These are phyloP conservation scores for Eretmocerus hayati DNA, from an alignment of 2,888 invertebrate genomes.

Conservation along the genomic window DNA sequence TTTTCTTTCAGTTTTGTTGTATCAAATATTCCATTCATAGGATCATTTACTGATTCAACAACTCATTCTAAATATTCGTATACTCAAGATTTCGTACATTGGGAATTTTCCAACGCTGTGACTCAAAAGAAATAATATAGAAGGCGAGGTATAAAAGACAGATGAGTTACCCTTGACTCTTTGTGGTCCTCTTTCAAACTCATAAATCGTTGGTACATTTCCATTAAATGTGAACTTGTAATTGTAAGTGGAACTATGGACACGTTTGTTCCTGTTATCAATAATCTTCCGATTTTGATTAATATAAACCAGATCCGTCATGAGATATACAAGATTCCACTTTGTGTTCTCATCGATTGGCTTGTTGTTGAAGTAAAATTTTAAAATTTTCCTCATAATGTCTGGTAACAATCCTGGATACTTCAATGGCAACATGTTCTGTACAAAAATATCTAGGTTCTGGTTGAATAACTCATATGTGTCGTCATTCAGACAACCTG, in stretches of 20 bases:
- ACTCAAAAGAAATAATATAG: too few relatives aligned
- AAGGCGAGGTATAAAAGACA: neutral
- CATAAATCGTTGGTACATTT: neutral
- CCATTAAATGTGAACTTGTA: slow-evolving; percentile 52
- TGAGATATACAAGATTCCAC: neutral
- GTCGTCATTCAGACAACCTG: neutral
- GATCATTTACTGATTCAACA: too few relatives aligned
- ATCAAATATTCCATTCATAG: too few relatives aligned
- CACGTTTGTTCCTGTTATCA: neutral
- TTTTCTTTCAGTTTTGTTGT: too few relatives aligned
- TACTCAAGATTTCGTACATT: too few relatives aligned
- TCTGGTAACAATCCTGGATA: slow-evolving; percentile 31
- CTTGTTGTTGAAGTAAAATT: slow-evolving; percentile 49
- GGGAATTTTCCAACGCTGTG: too few relatives aligned
- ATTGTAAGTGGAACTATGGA: slow-evolving; percentile 48
- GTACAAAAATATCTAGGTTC: slow-evolving; percentile 42
- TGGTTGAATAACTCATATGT: slow-evolving; percentile 23
- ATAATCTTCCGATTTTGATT: slow-evolving; percentile 40
- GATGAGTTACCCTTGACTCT: neutral
- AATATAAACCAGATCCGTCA: slow-evolving; percentile 47
- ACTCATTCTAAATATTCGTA: too few relatives aligned
- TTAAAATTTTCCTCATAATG: slow-evolving; percentile 41
- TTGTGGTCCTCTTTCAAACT: neutral
- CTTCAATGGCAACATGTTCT: slow-evolving; percentile 36
- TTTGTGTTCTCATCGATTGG: slow-evolving; percentile 27